These are phyloP conservation scores for Plotosus lineatus DNA, from an alignment of 2,113 vertebrate genomes.

Conservation along the genomic window DNA sequence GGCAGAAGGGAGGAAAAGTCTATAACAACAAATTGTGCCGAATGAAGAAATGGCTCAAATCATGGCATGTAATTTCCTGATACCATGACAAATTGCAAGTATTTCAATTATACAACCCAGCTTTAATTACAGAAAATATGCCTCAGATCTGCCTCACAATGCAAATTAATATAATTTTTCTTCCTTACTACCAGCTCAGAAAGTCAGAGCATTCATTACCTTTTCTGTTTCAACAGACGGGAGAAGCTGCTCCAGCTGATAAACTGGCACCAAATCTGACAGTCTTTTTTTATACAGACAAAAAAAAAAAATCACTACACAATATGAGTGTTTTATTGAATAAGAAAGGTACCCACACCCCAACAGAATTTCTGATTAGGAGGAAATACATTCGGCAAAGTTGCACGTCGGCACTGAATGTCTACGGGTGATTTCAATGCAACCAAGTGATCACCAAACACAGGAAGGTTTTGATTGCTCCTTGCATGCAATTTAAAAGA, in stretches of 20 bases:
- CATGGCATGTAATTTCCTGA: conserved; percentile 62
- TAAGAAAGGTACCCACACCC: neutral
- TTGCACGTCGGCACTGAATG: neutral
- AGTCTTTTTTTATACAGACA: conserved; percentile 27
- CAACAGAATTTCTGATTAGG: neutral
- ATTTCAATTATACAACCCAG: conserved; percentile 65
- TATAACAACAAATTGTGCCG: conserved; percentile 61
- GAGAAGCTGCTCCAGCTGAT: conserved; percentile 49
- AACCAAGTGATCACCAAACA: neutral
- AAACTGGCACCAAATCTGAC: conserved; percentile 58
- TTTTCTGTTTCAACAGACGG: conserved; percentile 50
- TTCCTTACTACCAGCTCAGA: conserved; percentile 39
- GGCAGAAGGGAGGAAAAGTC: conserved; percentile 52
- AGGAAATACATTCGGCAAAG: neutral
- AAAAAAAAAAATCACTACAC: conserved; percentile 1
- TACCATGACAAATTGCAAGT: conserved; percentile 60
- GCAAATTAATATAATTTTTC: conserved; percentile 57
- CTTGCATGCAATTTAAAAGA: neutral
- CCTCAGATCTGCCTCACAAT: conserved; percentile 61
- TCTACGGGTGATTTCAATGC: neutral
- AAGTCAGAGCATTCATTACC: conserved; percentile 60
- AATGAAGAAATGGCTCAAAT: conserved; percentile 63
- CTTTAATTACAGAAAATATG: conserved; percentile 72
- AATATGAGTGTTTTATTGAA: conserved; percentile 2
- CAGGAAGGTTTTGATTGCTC: neutral